Conservation (phyloP, 2,113 vertebrate species). For the Psittacara wagleri region DNA sequence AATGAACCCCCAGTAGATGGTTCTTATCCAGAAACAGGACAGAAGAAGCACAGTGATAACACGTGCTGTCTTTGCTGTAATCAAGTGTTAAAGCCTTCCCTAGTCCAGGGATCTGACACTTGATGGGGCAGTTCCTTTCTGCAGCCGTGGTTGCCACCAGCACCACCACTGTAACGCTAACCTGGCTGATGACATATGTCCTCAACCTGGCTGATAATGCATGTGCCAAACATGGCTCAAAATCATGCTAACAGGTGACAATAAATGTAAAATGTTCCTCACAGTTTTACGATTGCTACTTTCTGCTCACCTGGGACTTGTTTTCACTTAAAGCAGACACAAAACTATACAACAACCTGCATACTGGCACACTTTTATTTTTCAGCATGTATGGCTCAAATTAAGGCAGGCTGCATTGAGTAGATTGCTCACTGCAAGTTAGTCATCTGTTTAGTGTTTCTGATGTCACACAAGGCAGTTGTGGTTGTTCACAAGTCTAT, state of each 20-base stretch:
- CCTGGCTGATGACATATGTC: neutral
- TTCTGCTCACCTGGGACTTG: conserved; percentile 65
- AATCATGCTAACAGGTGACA: conserved; percentile 69
- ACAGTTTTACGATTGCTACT: conserved; percentile 69
- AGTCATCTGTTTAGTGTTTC: conserved; percentile 78
- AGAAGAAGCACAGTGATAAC: conserved; percentile 19
- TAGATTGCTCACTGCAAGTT: conserved; percentile 66
- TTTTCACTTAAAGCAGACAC: conserved; percentile 76
- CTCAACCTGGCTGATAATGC: neutral
- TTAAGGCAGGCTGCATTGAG: conserved; percentile 68
- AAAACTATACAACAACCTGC: conserved; percentile 42
- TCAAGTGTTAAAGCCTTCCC: neutral
- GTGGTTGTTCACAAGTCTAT: conserved; percentile 78
- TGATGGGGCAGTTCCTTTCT: neutral
- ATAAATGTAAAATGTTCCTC: conserved; percentile 66
- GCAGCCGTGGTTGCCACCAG: neutral
- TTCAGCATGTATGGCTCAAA: conserved; percentile 72
- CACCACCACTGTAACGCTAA: neutral
- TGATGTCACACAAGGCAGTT: conserved; percentile 69
- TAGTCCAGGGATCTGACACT: neutral
- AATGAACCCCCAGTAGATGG: conserved; percentile 74
- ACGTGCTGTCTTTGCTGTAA: neutral
- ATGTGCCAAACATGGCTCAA: neutral
- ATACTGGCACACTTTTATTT: conserved; percentile 62
- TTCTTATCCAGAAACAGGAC: conserved; percentile 65